Evolutionary conservation across 2,113 vertebrate genomes (phyloP), one percentile per base, ranked within the genome.

Genomic region (Casuarius casuarius): DNA sequence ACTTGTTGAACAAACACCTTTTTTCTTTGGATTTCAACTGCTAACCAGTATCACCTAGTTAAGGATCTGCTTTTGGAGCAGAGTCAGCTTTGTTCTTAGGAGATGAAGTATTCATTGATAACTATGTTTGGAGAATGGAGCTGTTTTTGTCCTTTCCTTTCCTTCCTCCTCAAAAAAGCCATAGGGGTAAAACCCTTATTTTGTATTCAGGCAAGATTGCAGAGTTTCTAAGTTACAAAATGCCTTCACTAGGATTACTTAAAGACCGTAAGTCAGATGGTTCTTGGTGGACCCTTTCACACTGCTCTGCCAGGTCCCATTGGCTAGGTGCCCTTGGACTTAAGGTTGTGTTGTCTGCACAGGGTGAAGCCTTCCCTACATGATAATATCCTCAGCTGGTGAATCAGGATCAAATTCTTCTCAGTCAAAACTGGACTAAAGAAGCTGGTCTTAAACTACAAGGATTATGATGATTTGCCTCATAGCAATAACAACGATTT

Each of bases 351-450:
- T 7, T 49, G 52, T 44, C 21, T 38, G 63, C 26, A 8, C 51
- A 9, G 79, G 38, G 79, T 74, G 67, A 13, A 4, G 21, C 26
- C 18, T 75, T 29, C 49, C 49, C 21, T 4, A 0, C 2, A 76
- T 19, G 12, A 5, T 35, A 19, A 0, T 4, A 3, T 33, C 29
- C 33, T 61, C 22, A 29, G 49, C 49, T 0, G 0, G 9, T 13
- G 40, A 38, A 7, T 7, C 8, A 16, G 4, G 42, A 61, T 65
- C 71, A 9, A 44, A 14, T 12, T 10, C 48, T 46, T 73, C 77
- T 29, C 52, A 7, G 56, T 2, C 0, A 4, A 56, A 29, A 5
- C 12, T 16, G 78, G 40, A 3, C 25, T 28, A 61, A 28, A 48
- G 31, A 79, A 46, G 66, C 38, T 2, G 0, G 11, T 9, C 46